Base-by-base conservation (phyloP, 2,888 invertebrate species). In the Embidobia sp. region DNA sequence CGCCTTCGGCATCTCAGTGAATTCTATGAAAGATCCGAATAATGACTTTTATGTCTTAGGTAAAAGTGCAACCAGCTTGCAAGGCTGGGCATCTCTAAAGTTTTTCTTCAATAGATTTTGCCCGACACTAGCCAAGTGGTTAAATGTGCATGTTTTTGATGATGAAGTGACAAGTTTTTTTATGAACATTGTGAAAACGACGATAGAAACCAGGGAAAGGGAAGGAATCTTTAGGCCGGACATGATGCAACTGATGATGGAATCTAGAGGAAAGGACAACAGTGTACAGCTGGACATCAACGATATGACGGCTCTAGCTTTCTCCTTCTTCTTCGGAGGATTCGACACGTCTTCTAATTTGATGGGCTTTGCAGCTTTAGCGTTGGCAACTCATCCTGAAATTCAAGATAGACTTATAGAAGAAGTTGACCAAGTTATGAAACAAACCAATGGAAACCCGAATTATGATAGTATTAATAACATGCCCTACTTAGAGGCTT, bases 231-330 rank as follows among this genome's bases (percentile, higher is more conserved):
- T 90, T 3, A 83, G 93, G 57, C 91, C 91, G 0, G 92, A 93
- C 76, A 91, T 93, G 91, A 90, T 92, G 5, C 91, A 8, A 85
- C 84, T 15, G 5, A 27, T 0, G 90, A 15, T 37, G n/a, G n/a
- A n/a, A n/a, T n/a, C n/a, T n/a, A n/a, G n/a, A n/a, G n/a, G n/a
- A n/a, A n/a, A n/a, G n/a, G n/a, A n/a, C n/a, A n/a, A n/a, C n/a
- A n/a, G n/a, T n/a, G n/a, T n/a, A n/a, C n/a, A n/a, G n/a, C n/a
- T n/a, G n/a, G n/a, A n/a, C n/a, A n/a, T n/a, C n/a, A n/a, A n/a
- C n/a, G n/a, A n/a, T n/a, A n/a, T n/a, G n/a, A n/a, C n/a, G n/a
- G n/a, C n/a, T n/a, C n/a, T n/a, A n/a, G n/a, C n/a, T n/a, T n/a
- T n/a, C n/a, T n/a, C n/a, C n/a, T n/a, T n/a, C n/a, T n/a, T n/a